These are phyloP conservation scores for Sarcophaga variegata DNA, from an alignment of 2,888 invertebrate genomes.

Conservation along the genomic window DNA sequence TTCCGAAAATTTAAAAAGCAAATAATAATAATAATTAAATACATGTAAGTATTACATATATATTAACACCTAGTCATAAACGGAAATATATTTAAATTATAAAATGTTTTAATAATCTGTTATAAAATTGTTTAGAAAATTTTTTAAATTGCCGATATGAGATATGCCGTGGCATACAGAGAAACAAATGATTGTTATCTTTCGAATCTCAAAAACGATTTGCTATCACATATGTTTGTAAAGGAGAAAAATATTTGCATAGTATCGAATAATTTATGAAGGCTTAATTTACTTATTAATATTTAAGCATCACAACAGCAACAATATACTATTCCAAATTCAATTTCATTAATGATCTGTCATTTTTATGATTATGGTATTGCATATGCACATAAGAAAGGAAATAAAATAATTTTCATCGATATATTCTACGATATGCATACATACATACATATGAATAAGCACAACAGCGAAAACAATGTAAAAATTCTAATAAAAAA, in stretches of 20 bases:
- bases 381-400: no score
- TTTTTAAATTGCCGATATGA: not conserved
- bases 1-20: no score
- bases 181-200: not conserved
- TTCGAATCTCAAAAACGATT: not conserved
- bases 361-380: constrained; percentile 8
- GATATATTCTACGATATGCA: no score
- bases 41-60: not conserved
- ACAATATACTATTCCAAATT: not conserved
- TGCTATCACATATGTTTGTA: not conserved
- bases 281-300: constrained; percentile 35
- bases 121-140: constrained; percentile 29
- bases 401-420: no score
- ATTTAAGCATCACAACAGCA: constrained; percentile 2
- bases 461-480: not conserved
- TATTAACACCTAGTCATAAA: not conserved
- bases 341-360: constrained; percentile 43
- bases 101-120: constrained; percentile 22
- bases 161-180: not conserved
- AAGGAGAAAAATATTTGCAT: constrained; percentile 37
- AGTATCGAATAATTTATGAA: constrained; percentile 56
- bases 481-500: constrained; percentile 19
- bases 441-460: not conserved
- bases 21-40: no score
- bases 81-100: not conserved